Percentiles rank a stretch among this genome's conserved stretches.
These are phyloP conservation scores for Campopleginae sp. DNA, from an alignment of 2,888 invertebrate species.

Conservation along the genomic window DNA sequence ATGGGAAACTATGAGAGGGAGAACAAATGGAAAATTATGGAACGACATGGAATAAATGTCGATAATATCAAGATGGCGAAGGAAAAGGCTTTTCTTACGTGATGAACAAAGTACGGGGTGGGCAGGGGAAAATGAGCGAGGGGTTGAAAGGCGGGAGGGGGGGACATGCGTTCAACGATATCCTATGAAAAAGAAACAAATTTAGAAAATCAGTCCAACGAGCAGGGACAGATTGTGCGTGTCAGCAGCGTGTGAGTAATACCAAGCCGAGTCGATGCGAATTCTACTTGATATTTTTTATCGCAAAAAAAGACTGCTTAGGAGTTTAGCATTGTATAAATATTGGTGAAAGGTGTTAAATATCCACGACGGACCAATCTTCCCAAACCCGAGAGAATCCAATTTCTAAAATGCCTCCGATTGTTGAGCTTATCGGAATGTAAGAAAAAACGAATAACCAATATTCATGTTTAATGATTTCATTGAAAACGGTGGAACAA, in stretches of 20 bases:
- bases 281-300: constrained; percentile 56
- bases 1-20: not conserved
- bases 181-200: not conserved
- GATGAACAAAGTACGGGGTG: constrained; percentile 28
- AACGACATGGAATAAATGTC: constrained; percentile 20
- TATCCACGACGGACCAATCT: constrained; percentile 65
- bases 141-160: too few species aligned
- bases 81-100: constrained; percentile 18
- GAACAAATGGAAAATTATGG: not conserved
- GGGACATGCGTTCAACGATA: not conserved
- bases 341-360: constrained; percentile 42
- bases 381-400: constrained; percentile 51
- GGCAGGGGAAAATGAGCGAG: not conserved
- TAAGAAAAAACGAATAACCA: not conserved
- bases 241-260: constrained; percentile 31
- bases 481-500: not conserved
- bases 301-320: constrained; percentile 66
- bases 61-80: constrained; percentile 16
- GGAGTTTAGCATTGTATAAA: constrained; percentile 58
- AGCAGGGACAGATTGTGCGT: constrained; percentile 21
- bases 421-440: constrained; percentile 49
- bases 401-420: constrained; percentile 44
- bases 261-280: constrained; percentile 34
- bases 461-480: not conserved
- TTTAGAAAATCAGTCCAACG: constrained; percentile 6